Conservation (phyloP, 2,113 vertebrate genomes). For the Dicaeum eximium region DNA sequence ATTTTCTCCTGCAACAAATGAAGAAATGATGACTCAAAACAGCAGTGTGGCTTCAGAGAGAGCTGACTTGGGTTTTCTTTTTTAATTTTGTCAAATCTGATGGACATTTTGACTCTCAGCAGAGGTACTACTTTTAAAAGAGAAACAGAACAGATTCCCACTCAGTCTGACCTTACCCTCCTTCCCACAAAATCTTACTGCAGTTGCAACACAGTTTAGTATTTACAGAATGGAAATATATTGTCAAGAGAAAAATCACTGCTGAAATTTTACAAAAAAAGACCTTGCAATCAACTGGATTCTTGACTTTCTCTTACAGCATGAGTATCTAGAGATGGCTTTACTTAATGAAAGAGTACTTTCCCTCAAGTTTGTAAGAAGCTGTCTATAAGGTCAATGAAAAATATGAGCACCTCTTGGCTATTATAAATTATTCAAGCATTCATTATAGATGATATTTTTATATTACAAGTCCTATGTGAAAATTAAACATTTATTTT, state of each 20-base stretch:
- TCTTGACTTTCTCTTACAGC: not conserved
- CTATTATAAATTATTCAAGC: not conserved
- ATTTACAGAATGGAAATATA: not conserved
- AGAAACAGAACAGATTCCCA: not conserved
- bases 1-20: slow-evolving; percentile 83
- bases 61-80: not conserved
- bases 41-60: not conserved
- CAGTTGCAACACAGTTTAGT: not conserved
- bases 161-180: not conserved
- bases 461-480: not conserved
- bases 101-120: not conserved
- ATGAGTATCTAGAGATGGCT: not conserved
- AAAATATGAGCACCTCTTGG: not conserved
- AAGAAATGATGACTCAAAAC: slow-evolving; percentile 2
- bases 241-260: not conserved
- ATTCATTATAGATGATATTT: not conserved
- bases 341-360: not conserved
- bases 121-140: not conserved
- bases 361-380: not conserved
- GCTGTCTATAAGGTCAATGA: not conserved
- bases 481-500: not conserved
- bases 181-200: not conserved
- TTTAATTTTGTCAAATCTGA: not conserved
- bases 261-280: not conserved
- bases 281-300: not conserved